These are phyloP conservation scores for Cephus spinipes DNA, from an alignment of 2,888 invertebrate genomes.

Conservation along the genomic window DNA sequence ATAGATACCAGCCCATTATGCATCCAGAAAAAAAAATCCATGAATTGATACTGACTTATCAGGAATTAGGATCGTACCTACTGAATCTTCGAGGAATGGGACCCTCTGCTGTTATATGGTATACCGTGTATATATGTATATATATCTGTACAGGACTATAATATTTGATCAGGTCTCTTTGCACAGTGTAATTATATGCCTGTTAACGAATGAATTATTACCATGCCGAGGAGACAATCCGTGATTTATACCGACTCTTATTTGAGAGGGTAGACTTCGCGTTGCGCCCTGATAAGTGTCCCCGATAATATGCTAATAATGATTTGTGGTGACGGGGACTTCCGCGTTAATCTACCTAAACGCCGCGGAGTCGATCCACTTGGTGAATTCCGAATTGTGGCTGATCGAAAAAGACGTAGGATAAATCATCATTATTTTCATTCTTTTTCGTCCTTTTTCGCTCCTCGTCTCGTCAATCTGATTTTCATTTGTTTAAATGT, in stretches of 20 bases:
- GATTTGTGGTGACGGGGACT: constrained; percentile 53
- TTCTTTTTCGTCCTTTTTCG: neutral
- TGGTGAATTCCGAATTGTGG: constrained; percentile 6
- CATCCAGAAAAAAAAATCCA: neutral
- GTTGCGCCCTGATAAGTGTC: constrained; percentile 52
- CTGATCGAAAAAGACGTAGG: neutral
- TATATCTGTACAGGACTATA: constrained; percentile 16
- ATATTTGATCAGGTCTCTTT: constrained; percentile 31
- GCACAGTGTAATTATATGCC: constrained; percentile 54
- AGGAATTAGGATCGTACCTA: neutral
- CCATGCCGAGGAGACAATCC: constrained; percentile 47
- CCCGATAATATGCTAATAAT: constrained; percentile 62
- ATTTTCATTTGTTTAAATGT: neutral
- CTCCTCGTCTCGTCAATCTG: neutral
- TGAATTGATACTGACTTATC: neutral
- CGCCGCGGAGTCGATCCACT: constrained; percentile 20
- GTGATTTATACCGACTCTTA: constrained; percentile 53
- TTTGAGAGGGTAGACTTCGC: constrained; percentile 40
- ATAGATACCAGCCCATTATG: neutral
- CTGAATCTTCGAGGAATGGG: neutral
- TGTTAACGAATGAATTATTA: constrained; percentile 60
- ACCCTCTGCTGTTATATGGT: neutral
- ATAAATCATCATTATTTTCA: neutral
- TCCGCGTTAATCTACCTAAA: constrained; percentile 50
- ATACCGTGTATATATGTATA: neutral